A percentile compares a stretch with the other conserved stretches of the same genome.
phyloP scores from a whole-genome alignment of 2,113 vertebrate genomes.

The Corythornis vintsioides region DNA sequence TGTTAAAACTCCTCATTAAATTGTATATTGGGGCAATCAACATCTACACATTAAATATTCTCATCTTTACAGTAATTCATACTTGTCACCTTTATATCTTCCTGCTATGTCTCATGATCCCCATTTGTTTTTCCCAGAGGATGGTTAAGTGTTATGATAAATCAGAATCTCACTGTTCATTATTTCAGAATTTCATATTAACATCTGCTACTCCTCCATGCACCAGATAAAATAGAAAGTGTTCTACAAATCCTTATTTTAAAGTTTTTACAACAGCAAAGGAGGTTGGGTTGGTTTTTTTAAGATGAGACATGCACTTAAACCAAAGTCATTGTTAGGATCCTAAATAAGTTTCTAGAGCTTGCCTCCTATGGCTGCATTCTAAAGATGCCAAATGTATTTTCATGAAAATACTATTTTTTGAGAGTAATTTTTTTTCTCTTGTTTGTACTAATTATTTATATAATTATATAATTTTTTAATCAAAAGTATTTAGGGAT shows the following conservation, averaged over 20 bases:
- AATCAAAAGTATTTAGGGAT: background rate
- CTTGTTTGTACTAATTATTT: background rate
- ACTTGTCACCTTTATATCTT: slow-evolving; percentile 19
- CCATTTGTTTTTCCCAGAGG: background rate
- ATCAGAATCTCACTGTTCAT: background rate
- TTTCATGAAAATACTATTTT: background rate
- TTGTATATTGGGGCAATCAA: slow-evolving; percentile 49
- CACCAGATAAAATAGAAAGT: background rate
- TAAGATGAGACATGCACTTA: background rate
- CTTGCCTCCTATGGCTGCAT: background rate
- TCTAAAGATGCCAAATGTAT: background rate
- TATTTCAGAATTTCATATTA: background rate
- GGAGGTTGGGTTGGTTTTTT: background rate
- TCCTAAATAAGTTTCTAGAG: background rate
- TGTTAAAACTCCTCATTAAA: slow-evolving; percentile 46
- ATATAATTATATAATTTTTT: too few relatives aligned
- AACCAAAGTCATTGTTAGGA: background rate
- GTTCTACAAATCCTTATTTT: background rate
- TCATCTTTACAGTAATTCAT: background rate
- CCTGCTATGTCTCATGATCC: background rate
- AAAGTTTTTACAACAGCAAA: background rate
- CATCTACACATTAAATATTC: slow-evolving; percentile 11
- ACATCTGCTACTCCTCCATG: background rate
- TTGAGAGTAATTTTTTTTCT: background rate
- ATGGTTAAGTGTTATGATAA: background rate